These are phyloP conservation scores for Psophia crepitans DNA, from an alignment of 2,113 vertebrate genomes.

Conservation along the genomic window DNA sequence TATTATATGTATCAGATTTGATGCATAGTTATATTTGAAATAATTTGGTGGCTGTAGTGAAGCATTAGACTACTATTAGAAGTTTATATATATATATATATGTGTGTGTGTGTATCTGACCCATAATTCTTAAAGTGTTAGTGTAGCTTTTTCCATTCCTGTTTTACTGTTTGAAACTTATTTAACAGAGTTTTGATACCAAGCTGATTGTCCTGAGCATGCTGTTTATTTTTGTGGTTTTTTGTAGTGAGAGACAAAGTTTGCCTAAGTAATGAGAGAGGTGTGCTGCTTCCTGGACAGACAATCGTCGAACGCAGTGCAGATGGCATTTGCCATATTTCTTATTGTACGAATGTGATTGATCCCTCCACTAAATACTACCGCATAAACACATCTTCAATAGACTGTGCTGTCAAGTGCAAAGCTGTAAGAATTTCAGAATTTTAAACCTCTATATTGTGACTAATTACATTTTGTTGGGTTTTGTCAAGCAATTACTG, in stretches of 20 bases:
- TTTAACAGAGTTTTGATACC: background rate
- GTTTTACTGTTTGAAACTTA: background rate
- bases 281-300: constrained; percentile 89
- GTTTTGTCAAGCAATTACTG: background rate
- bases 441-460: background rate
- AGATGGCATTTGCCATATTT: constrained; percentile 82
- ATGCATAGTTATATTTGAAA: background rate
- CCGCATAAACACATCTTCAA: constrained; percentile 76
- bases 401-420: constrained; percentile 87
- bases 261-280: constrained; percentile 84
- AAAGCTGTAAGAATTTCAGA: constrained; percentile 76
- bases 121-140: background rate
- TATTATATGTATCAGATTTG: background rate
- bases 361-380: constrained; percentile 86
- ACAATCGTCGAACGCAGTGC: constrained; percentile 83
- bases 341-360: constrained; percentile 80
- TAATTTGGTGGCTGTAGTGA: background rate
- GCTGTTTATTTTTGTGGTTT: background rate
- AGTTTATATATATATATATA: background rate
- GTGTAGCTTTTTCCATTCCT: background rate
- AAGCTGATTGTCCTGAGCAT: background rate
- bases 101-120: too few species aligned
- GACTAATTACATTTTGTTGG: background rate
- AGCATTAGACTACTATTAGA: background rate
- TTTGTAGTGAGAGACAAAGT: constrained; percentile 86